Percentiles rank a stretch among this genome's conserved stretches.
These are phyloP conservation scores for Cinara cedri DNA, from an alignment of 2,888 invertebrate genomes.

Conservation along the genomic window DNA sequence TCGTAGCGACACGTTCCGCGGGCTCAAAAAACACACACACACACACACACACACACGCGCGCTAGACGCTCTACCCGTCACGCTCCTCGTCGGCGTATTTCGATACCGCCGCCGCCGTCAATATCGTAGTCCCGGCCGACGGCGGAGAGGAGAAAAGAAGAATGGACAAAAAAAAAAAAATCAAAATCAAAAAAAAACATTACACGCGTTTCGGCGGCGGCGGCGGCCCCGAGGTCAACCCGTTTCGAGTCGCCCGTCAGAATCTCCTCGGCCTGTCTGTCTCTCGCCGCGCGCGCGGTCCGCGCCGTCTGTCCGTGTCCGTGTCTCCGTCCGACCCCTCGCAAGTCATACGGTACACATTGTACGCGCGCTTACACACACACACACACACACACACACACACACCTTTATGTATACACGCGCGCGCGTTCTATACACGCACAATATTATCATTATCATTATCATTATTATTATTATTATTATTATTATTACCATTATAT, in stretches of 20 bases:
- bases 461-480: slow-evolving; percentile 35
- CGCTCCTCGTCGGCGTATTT: too few species aligned
- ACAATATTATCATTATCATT: slow-evolving; percentile 42
- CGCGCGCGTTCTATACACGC: too few species aligned
- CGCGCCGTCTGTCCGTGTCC: too few species aligned
- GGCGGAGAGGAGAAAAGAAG: neutral
- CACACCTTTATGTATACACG: too few species aligned
- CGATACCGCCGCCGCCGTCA: neutral
- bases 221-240: slow-evolving; percentile 44
- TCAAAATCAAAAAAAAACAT: slow-evolving; percentile 6
- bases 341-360: too few species aligned
- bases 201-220: slow-evolving; percentile 20
- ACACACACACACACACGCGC: too few species aligned
- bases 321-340: slow-evolving; percentile 4
- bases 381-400: too few species aligned
- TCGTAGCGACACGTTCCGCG: too few species aligned
- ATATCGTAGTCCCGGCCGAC: slow-evolving; percentile 14
- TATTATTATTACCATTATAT: slow-evolving; percentile 43
- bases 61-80: too few species aligned
- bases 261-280: slow-evolving; percentile 10
- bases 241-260: slow-evolving; percentile 44
- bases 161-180: neutral
- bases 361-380: neutral
- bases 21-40: neutral
- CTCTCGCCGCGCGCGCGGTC: neutral